Percentiles rank a stretch among this genome's conserved stretches.
Conservation (phyloP, 1,140 invertebrate species). For the Scaptomyza hsui region DNA sequence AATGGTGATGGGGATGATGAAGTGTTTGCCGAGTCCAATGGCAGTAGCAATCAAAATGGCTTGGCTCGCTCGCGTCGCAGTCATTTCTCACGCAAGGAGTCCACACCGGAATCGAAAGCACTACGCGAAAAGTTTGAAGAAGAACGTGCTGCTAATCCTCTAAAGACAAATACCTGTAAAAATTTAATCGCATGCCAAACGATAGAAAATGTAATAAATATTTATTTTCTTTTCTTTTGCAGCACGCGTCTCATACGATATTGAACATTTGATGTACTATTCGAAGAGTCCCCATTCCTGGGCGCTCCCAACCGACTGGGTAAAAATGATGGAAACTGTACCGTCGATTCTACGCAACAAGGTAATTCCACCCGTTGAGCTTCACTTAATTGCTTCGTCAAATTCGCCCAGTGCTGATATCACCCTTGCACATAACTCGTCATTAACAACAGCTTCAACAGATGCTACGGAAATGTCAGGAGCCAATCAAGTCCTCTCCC, state of each 20-base stretch:
- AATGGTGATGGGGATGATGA: conserved; percentile 80
- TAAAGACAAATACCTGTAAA: conserved; percentile 65
- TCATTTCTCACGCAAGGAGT: conserved; percentile 83
- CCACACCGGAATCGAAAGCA: conserved; percentile 70
- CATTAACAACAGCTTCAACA: conserved; percentile 35
- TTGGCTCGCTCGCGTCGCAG: conserved; percentile 80
- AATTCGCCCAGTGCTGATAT: conserved; percentile 39
- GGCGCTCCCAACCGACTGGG: conserved; percentile 73
- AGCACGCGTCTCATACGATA: conserved; percentile 77
- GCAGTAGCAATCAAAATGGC: conserved; percentile 64
- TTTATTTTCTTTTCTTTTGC: neutral
- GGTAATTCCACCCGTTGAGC: conserved; percentile 65
- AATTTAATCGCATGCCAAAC: neutral
- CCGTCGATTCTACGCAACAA: conserved; percentile 82
- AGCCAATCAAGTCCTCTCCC: conserved; percentile 1
- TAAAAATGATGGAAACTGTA: conserved; percentile 70
- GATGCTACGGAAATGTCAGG: neutral
- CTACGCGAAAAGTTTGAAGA: conserved; percentile 55
- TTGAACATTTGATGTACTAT: conserved; percentile 81
- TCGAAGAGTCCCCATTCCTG: conserved; percentile 80
- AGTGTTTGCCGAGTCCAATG: conserved; percentile 65
- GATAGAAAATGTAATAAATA: neutral
- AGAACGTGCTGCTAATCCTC: conserved; percentile 37
- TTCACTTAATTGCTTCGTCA: conserved; percentile 1
- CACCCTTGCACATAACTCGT: conserved; percentile 63